These are phyloP conservation scores for Seira musarum DNA, from an alignment of 2,888 invertebrate genomes.

Conservation along the genomic window DNA sequence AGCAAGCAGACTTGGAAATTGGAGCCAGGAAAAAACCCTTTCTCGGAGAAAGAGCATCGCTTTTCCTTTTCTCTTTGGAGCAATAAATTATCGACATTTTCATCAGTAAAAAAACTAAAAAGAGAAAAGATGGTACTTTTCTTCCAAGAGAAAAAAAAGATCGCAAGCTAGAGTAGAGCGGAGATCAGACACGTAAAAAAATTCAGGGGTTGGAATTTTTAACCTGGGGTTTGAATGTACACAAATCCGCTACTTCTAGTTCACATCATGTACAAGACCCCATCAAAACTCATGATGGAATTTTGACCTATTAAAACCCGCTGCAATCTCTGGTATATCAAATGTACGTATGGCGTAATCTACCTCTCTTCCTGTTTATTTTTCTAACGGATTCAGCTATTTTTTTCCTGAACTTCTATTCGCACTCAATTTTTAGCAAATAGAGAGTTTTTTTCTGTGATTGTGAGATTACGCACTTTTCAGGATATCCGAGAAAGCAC, in stretches of 20 bases:
- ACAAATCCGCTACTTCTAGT: too few relatives aligned
- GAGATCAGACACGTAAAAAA: background rate
- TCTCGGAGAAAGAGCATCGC: conserved; percentile 30
- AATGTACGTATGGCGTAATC: background rate
- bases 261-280: too few relatives aligned
- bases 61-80: conserved; percentile 37
- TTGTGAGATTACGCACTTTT: background rate
- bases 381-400: background rate
- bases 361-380: conserved; percentile 1
- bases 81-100: conserved; percentile 60
- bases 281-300: too few relatives aligned
- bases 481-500: background rate
- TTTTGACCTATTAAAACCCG: too few relatives aligned
- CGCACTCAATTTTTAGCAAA: too few relatives aligned
- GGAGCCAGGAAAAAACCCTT: conserved; percentile 2
- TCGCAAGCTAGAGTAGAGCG: background rate
- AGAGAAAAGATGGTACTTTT: conserved; percentile 9
- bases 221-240: too few relatives aligned
- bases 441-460: background rate
- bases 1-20: background rate
- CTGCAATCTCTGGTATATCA: too few relatives aligned
- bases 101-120: conserved; percentile 17
- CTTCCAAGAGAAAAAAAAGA: background rate
- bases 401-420: background rate
- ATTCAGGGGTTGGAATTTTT: too few relatives aligned